phyloP scores from a whole-genome alignment of 1,140 invertebrate genomes.

The Drosophila malerkotliana region DNA sequence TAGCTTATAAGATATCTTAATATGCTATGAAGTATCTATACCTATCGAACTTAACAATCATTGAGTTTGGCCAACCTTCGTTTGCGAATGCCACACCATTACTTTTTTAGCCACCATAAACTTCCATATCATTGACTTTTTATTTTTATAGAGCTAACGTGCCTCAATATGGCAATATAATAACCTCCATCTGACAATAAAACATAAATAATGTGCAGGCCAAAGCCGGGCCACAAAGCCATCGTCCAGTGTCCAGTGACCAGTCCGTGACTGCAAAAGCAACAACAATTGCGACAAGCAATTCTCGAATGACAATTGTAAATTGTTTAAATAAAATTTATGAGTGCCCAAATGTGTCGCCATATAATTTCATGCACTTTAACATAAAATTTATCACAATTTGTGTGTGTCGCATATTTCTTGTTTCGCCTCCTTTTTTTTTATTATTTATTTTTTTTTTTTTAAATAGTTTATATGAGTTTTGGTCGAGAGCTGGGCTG shows the following conservation, averaged over 20 bases:
- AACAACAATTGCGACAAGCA: conserved; percentile 58
- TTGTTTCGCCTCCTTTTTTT: conserved; percentile 29
- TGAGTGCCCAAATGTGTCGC: conserved; percentile 80
- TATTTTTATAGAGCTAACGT: conserved; percentile 32
- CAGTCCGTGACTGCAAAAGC: conserved; percentile 28
- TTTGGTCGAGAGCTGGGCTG: conserved; percentile 24
- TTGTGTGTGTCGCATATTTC: conserved; percentile 75
- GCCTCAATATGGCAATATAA: conserved; percentile 43
- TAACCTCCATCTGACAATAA: conserved; percentile 66
- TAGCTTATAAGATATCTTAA: neutral
- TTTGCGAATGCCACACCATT: neutral
- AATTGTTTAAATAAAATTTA: conserved; percentile 83
- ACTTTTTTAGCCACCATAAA: conserved; percentile 4
- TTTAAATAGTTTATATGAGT: conserved; percentile 69
- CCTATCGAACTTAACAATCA: neutral
- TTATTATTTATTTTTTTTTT: neutral
- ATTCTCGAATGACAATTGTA: conserved; percentile 79
- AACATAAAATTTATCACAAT: conserved; percentile 82
- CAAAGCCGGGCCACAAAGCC: conserved; percentile 20
- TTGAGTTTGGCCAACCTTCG: neutral
- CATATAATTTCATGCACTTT: conserved; percentile 82
- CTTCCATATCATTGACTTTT: conserved; percentile 20
- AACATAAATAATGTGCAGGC: conserved; percentile 57
- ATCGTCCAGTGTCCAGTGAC: neutral
- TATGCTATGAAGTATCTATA: too few species aligned